Conservation (phyloP, 37 sponge, comb jelly and placozoan species). For the Theonella swinhoei region DNA sequence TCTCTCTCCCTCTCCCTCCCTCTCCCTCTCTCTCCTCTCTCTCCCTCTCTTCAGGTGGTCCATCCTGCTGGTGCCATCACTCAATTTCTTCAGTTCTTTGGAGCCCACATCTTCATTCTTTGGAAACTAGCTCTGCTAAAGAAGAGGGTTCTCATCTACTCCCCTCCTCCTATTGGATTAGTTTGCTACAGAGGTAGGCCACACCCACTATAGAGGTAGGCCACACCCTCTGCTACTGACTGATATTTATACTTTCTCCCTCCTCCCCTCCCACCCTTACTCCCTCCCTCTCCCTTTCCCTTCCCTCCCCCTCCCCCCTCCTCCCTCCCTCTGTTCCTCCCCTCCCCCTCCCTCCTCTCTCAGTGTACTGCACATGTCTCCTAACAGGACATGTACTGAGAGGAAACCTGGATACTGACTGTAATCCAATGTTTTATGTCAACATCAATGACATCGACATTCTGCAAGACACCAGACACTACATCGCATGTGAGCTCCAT, state of each 20-base stretch:
- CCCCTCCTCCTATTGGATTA: constrained; percentile 91
- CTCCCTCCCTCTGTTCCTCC: neutral
- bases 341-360: neutral
- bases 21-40: no score
- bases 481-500: constrained; percentile 85
- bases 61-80: constrained; percentile 69
- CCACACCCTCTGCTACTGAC: neutral
- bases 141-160: constrained; percentile 85
- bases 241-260: neutral
- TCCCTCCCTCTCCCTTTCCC: constrained; percentile 1
- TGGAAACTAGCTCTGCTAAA: constrained; percentile 92
- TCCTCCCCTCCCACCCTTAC: neutral
- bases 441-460: constrained; percentile 85
- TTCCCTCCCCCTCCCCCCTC: neutral
- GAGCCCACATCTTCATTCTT: constrained; percentile 83
- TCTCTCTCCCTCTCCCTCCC: no score
- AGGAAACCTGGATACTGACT: constrained; percentile 52
- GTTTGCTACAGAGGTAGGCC: constrained; percentile 76
- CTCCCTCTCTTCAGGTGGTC: neutral
- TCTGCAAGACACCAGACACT: constrained; percentile 49
- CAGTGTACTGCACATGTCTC: constrained; percentile 85
- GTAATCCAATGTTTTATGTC: constrained; percentile 85
- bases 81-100: constrained; percentile 78
- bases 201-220: neutral
- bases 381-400: constrained; percentile 54